Base-by-base conservation (phyloP, 92 coral and sea anemone genomes). In the Siderastrea radians region DNA sequence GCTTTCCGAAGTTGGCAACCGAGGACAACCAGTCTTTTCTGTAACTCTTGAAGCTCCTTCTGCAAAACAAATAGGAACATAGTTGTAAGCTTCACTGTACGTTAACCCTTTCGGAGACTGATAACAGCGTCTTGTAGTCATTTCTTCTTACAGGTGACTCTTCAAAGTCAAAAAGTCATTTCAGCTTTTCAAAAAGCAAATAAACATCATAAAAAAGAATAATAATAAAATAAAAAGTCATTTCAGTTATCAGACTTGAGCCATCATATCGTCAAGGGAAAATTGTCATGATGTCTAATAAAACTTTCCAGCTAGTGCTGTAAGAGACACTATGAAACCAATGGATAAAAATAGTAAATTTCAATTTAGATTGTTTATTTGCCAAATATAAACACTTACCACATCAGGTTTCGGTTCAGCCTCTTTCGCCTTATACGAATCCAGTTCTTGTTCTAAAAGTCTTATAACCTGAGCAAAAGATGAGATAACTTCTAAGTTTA, bases 1-100 rank as follows among this genome's bases (percentile, higher is more conserved):
- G 96, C 96, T 66, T 97, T 97, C 75, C 98, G 94, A 54, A 97
- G 94, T 77, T 97, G 99, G 80, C 98, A 97, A 2, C 99, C 99
- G 53, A 97, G 92, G 9, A 97, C 98, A 12, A 97, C 96, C 61
- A 97, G 91, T 68, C 96, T 86, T 81, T 97, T 97, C 74, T 97
- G 99, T 13, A 97, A 81, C 85, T 97, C 98, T 54, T 97, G 96
- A 26, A 97, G 90, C 52, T 97, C 98, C 93, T 92, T 93, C 97
- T 95, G 89, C 43, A 81, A 78, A 59, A 76, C 16, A 63, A 80
- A 60, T 53, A 53, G 49, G 49, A n/a, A n/a, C 15, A 13, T 6
- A 3, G 65, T 61, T 43, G 71, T 78, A 15, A 53, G 63, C 52
- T 19, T 17, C 13, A 9, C 48, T 4, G 19, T n/a, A 15, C 1